Conservation (phyloP, 2,797 vertebrate genomes). For the Trichosurus vulpecula region DNA sequence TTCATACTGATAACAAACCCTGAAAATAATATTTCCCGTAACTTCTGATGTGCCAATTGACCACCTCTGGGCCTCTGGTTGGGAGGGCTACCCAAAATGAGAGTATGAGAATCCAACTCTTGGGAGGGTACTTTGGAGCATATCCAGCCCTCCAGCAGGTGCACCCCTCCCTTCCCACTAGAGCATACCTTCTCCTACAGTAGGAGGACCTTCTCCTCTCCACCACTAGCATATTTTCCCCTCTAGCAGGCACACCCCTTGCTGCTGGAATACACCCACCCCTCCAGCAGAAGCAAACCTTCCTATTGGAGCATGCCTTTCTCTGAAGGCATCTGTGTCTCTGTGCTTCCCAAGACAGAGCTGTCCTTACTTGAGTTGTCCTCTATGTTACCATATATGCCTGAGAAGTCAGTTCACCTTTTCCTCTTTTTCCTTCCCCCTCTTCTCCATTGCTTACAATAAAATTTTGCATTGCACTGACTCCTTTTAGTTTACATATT, state of each 20-base stretch:
- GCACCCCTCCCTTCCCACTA: neutral
- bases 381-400: neutral
- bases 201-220: neutral
- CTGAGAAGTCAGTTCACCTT: neutral
- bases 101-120: neutral
- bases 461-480: neutral
- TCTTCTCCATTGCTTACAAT: neutral
- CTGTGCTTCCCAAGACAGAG: neutral
- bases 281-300: neutral
- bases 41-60: neutral
- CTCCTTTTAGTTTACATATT: neutral
- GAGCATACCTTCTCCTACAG: neutral
- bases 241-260: neutral
- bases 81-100: neutral
- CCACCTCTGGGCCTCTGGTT: neutral
- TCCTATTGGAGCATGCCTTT: neutral
- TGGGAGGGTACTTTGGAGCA: too few relatives aligned
- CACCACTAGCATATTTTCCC: neutral
- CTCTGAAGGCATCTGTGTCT: neutral
- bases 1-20: neutral
- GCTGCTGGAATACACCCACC: neutral
- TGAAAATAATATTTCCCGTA: neutral
- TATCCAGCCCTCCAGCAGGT: neutral
- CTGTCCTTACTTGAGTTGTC: neutral
- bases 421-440: neutral